Evolutionary conservation across 2,797 vertebrate genomes (phyloP).

Genomic region (Chromobotia macracanthus): DNA sequence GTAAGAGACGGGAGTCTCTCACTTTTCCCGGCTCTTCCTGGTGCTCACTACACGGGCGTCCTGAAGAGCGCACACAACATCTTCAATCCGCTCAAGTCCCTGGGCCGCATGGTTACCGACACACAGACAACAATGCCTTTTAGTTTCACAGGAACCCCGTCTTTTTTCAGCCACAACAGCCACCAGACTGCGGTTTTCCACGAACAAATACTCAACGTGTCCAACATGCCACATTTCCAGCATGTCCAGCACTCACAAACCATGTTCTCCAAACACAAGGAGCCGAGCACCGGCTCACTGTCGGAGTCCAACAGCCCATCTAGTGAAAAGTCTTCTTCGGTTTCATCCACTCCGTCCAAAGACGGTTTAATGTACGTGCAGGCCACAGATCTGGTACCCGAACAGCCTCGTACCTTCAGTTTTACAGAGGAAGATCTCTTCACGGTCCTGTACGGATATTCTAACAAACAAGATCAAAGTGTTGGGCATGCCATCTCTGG

Average conservation of each 20-base stretch:
- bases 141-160: conserved; percentile 66
- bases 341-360: conserved; percentile 63
- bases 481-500: conserved; percentile 82
- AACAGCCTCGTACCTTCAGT: conserved; percentile 69
- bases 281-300: conserved; percentile 66
- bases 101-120: conserved; percentile 74
- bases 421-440: conserved; percentile 90
- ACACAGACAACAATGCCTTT: conserved; percentile 71
- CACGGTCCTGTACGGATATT: conserved; percentile 87
- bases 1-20: conserved; percentile 68
- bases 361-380: conserved; percentile 51
- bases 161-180: conserved; percentile 65
- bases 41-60: conserved; percentile 70
- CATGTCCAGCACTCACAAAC: conserved; percentile 67
- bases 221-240: conserved; percentile 69
- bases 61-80: conserved; percentile 72
- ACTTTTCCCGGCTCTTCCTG: conserved; percentile 65
- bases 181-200: conserved; percentile 64
- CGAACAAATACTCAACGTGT: conserved; percentile 69
- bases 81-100: conserved; percentile 78
- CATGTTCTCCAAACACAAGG: conserved; percentile 69
- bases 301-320: conserved; percentile 73
- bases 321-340: conserved; percentile 62
- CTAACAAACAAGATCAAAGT: conserved; percentile 64
- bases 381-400: conserved; percentile 44